Conservation (phyloP, 2,888 invertebrate species). For the Scaptomyza cyrtandrae region DNA sequence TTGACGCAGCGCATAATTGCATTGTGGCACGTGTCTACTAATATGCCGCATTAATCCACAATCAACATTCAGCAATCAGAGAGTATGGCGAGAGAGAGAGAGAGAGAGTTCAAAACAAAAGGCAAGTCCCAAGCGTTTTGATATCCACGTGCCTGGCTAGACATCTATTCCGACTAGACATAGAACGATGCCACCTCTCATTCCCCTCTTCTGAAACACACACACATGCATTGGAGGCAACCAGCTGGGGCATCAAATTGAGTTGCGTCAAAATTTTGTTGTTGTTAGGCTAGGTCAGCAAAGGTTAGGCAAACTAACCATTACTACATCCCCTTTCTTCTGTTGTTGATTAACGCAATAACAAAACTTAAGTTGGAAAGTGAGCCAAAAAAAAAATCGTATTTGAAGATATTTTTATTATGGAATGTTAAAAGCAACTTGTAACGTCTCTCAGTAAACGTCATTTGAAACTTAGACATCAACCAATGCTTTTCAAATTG, state of each 20-base stretch:
- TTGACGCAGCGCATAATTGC: constrained; percentile 13
- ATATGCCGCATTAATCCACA: constrained; percentile 67
- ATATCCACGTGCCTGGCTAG: constrained; percentile 23
- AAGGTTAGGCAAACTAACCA: not conserved
- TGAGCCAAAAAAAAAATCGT: too few relatives aligned
- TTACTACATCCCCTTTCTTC: not conserved
- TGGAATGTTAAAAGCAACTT: not conserved
- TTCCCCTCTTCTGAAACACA: not conserved
- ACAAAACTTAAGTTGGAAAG: not conserved
- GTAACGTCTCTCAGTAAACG: not conserved
- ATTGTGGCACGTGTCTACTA: constrained; percentile 36
- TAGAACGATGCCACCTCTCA: not conserved
- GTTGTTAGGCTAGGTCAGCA: constrained; percentile 29
- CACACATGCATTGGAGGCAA: not conserved
- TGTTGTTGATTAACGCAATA: not conserved
- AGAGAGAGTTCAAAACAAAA: constrained; percentile 49
- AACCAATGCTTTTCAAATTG: not conserved
- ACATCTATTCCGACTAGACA: constrained; percentile 5
- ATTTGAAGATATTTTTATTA: too few relatives aligned
- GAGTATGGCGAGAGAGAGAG: not conserved
- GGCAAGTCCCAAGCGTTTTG: constrained; percentile 38
- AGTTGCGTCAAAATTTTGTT: not conserved
- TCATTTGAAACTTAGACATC: not conserved
- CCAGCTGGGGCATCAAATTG: constrained; percentile 9
- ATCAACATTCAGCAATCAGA: constrained; percentile 28